Conservation (phyloP, 2,113 vertebrate genomes). For the Platanista minor region DNA sequence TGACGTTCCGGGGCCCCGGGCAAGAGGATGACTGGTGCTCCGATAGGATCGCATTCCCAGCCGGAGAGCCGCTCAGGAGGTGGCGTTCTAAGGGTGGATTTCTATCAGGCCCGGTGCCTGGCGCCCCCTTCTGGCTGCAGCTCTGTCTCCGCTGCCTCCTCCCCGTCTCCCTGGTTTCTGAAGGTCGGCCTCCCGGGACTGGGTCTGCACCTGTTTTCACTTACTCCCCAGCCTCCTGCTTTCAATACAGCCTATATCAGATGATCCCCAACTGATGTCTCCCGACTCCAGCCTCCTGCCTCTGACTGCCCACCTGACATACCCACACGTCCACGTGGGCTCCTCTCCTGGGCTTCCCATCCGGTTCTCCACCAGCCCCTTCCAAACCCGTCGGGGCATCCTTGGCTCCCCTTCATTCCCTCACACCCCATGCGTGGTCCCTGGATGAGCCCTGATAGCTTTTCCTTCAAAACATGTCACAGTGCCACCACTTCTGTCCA, state of each 20-base stretch:
- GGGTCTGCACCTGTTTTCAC: not conserved
- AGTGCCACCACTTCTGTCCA: not conserved
- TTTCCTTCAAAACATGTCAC: not conserved
- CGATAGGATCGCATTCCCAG: no score
- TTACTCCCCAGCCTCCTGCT: not conserved
- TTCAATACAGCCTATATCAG: not conserved
- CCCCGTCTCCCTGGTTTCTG: not conserved
- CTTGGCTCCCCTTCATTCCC: not conserved
- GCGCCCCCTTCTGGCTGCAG: not conserved
- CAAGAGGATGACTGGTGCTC: not conserved
- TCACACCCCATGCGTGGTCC: accelerated
- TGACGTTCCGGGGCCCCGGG: not conserved
- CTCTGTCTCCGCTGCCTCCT: accelerated
- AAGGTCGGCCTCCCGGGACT: accelerated
- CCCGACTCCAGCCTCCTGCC: not conserved
- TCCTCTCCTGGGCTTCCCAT: no score
- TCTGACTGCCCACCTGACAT: not conserved
- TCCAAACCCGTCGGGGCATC: not conserved
- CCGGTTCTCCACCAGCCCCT: accelerated
- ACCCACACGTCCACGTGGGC: accelerated
- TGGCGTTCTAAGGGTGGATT: no score
- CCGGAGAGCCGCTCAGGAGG: no score
- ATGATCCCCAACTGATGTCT: not conserved
- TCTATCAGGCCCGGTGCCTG: accelerated
- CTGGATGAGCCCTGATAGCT: not conserved